Evolutionary conservation across 2,797 vertebrate species (phyloP).

Genomic region (Hypotaenidia philippensis): DNA sequence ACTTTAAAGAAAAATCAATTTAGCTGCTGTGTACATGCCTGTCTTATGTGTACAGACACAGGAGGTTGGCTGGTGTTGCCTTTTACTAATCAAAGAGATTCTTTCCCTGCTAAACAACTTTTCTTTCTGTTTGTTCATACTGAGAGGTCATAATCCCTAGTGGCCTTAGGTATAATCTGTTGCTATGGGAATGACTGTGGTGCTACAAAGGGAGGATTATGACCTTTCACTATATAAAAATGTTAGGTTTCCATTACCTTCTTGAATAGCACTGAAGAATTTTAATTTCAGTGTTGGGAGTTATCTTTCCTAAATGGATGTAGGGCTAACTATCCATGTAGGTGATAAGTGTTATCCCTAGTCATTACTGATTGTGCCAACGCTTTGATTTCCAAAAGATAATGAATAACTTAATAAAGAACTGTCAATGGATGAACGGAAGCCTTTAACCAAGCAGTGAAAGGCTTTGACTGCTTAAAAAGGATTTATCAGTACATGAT

Average conservation of each 20-base stretch:
- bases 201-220: slow-evolving; percentile 48
- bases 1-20: background rate
- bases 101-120: slow-evolving; percentile 36
- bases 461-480: slow-evolving; percentile 57
- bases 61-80: background rate
- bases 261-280: slow-evolving; percentile 43
- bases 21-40: background rate
- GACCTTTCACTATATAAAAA: slow-evolving; percentile 67
- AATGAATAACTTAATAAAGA: slow-evolving; percentile 66
- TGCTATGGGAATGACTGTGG: slow-evolving; percentile 49
- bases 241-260: slow-evolving; percentile 42
- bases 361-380: slow-evolving; percentile 63
- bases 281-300: slow-evolving; percentile 23
- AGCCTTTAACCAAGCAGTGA: slow-evolving; percentile 22
- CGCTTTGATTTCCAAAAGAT: slow-evolving; percentile 67
- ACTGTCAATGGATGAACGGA: background rate
- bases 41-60: background rate
- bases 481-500: slow-evolving; percentile 55
- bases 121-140: slow-evolving; percentile 48
- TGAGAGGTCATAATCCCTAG: slow-evolving; percentile 48
- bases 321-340: slow-evolving; percentile 48
- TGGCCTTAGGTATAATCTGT: slow-evolving; percentile 52
- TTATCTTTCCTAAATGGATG: slow-evolving; percentile 65
- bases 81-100: slow-evolving; percentile 42
- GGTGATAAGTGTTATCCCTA: slow-evolving; percentile 61